Evolutionary conservation across 2,113 vertebrate genomes (phyloP).

Genomic region (Theristicus caerulescens): DNA sequence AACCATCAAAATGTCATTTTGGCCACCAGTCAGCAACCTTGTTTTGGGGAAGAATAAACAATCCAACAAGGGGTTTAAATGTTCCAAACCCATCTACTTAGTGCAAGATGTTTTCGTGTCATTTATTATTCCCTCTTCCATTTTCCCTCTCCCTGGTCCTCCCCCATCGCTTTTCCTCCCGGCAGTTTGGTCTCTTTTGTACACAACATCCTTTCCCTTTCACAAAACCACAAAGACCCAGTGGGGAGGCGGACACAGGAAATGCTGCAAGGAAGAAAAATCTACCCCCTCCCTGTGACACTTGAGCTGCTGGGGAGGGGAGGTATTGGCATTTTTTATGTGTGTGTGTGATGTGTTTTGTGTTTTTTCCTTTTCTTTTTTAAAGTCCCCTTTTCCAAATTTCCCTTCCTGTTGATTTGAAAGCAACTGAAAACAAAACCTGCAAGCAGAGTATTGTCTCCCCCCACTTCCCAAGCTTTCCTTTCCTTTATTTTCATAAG

Average conservation of each 20-base stretch:
- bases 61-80: not conserved
- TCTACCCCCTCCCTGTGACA: not conserved
- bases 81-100: not conserved
- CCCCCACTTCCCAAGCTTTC: not conserved
- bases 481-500: not conserved
- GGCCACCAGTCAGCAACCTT: not conserved
- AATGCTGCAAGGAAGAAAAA: constrained; percentile 1
- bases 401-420: not conserved
- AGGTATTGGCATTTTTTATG: not conserved
- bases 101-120: not conserved
- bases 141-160: not conserved
- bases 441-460: not conserved
- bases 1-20: constrained; percentile 3
- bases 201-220: constrained; percentile 41
- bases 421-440: not conserved
- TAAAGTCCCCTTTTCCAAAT: not conserved
- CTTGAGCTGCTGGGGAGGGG: not conserved
- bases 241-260: constrained; percentile 12
- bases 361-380: not conserved
- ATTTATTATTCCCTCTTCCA: not conserved
- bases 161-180: not conserved
- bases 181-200: not conserved
- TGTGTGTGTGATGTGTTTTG: not conserved
- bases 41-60: not conserved
- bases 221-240: constrained; percentile 18